phyloP scores from a whole-genome alignment of 2,888 invertebrate species.

The Drosophila histrio region DNA sequence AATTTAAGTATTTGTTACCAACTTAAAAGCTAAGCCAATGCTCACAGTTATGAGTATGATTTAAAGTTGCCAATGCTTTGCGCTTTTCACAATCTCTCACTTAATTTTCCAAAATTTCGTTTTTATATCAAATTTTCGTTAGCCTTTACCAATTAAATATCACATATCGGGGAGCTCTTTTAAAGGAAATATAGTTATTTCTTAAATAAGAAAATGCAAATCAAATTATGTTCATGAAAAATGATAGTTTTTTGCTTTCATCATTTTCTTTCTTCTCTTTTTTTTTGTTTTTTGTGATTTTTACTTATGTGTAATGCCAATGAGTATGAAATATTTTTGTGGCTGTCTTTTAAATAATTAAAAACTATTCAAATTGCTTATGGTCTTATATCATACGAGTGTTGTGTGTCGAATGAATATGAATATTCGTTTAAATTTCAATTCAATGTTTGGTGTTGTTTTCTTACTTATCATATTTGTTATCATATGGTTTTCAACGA shows the following conservation, averaged over 20 bases:
- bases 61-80: conserved; percentile 39
- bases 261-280: conserved; percentile 1
- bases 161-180: conserved; percentile 83
- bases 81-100: conserved; percentile 28
- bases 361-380: conserved; percentile 38
- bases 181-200: conserved; percentile 57
- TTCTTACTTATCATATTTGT: conserved; percentile 37
- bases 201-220: conserved; percentile 67
- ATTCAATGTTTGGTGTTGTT: conserved; percentile 49
- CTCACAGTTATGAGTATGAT: conserved; percentile 77
- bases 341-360: conserved; percentile 58
- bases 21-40: conserved; percentile 72
- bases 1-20: conserved; percentile 35
- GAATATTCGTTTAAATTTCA: conserved; percentile 18
- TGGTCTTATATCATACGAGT: conserved; percentile 11
- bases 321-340: conserved; percentile 65
- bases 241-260: conserved; percentile 52
- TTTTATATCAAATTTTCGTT: conserved; percentile 38
- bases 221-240: conserved; percentile 57
- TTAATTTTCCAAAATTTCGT: conserved; percentile 33
- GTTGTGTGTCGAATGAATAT: conserved; percentile 19
- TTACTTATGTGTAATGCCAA: conserved; percentile 56
- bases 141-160: conserved; percentile 75
- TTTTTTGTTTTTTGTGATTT: conserved; percentile 16
- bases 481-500: conserved; percentile 16